Conservation (phyloP, 2,888 invertebrate genomes). For the Himalopsyche kuldschensis region DNA sequence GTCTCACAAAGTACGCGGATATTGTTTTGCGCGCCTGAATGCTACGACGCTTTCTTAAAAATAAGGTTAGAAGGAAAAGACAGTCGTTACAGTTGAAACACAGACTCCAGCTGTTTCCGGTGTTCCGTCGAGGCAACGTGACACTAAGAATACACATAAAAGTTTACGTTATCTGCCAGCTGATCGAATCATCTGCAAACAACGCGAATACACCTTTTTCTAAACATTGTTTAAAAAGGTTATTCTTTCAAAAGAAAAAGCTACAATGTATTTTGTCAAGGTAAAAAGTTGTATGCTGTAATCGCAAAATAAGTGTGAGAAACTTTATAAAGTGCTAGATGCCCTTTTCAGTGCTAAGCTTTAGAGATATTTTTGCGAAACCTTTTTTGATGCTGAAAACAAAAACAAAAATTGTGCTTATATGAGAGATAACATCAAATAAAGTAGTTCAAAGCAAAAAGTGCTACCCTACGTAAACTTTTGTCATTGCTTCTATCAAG, state of each 20-base stretch:
- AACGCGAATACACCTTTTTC: conserved; percentile 3
- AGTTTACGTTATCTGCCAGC: conserved; percentile 20
- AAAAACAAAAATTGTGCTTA: background rate
- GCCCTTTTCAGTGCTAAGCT: background rate
- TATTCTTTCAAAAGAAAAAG: background rate
- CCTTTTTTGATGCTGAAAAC: background rate
- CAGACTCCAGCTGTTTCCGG: conserved; percentile 11
- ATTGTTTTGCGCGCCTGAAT: background rate
- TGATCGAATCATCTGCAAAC: conserved; percentile 35
- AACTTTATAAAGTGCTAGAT: background rate
- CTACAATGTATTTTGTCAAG: background rate
- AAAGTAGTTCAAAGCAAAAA: background rate
- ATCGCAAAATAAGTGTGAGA: background rate
- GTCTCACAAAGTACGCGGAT: background rate
- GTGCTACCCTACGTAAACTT: background rate
- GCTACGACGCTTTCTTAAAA: background rate
- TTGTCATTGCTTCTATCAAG: background rate
- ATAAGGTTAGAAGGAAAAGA: background rate
- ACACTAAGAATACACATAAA: conserved; percentile 17
- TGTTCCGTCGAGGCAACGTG: background rate
- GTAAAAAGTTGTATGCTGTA: background rate
- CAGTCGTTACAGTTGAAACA: background rate
- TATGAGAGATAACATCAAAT: background rate
- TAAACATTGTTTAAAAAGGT: background rate
- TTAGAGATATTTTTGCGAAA: background rate